Conservation (phyloP, 2,797 vertebrate genomes). For the Microcaecilia unicolor region DNA sequence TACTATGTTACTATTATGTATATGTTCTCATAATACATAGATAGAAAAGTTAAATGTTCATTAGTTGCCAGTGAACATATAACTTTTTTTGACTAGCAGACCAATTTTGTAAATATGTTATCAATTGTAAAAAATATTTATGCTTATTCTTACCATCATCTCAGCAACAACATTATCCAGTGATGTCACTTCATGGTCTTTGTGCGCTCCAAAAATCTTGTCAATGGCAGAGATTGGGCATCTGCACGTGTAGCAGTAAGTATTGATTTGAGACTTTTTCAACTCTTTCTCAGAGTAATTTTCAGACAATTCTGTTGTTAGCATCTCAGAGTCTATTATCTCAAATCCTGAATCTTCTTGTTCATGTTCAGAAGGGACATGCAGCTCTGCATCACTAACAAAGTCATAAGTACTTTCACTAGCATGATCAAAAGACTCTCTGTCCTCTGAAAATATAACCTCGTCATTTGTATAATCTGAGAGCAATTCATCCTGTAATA, state of each 20-base stretch:
- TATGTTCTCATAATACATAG: too few species aligned
- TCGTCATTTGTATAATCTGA: constrained; percentile 39
- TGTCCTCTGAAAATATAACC: constrained; percentile 38
- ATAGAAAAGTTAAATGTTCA: neutral
- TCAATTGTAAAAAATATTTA: neutral
- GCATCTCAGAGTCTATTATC: constrained; percentile 63
- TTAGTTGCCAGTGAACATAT: neutral
- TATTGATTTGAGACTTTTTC: constrained; percentile 66
- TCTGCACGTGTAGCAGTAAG: constrained; percentile 77
- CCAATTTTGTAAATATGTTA: neutral
- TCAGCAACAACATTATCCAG: constrained; percentile 71
- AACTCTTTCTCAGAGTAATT: constrained; percentile 43
- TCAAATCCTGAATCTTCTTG: constrained; percentile 66
- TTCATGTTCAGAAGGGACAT: constrained; percentile 45
- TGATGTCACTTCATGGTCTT: constrained; percentile 62
- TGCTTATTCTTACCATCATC: constrained; percentile 66
- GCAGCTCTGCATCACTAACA: constrained; percentile 34
- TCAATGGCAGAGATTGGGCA: constrained; percentile 69
- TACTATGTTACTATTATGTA: too few species aligned
- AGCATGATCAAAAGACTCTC: constrained; percentile 34
- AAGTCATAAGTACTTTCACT: constrained; percentile 39
- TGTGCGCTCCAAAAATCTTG: constrained; percentile 62
- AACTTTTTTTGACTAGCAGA: neutral
- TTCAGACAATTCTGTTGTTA: constrained; percentile 34
- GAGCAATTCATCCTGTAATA: constrained; percentile 40